Conservation (phyloP, 2,888 invertebrate species). For the Gortyna flavago region DNA sequence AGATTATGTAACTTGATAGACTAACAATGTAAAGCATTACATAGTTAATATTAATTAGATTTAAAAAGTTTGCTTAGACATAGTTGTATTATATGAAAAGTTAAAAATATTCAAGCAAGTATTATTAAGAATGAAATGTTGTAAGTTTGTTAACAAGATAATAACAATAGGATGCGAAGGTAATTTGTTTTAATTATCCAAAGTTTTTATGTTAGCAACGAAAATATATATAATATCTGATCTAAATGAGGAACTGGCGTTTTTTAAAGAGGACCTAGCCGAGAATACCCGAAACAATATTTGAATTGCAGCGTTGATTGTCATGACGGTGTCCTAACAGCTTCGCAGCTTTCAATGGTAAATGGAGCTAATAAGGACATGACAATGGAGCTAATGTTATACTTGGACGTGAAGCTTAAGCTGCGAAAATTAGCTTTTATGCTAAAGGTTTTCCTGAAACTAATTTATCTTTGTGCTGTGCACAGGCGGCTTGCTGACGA, state of each 20-base stretch:
- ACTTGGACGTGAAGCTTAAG: slow-evolving; percentile 61
- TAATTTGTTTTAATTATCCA: slow-evolving; percentile 57
- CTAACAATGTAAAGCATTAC: slow-evolving; percentile 61
- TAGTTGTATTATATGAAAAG: slow-evolving; percentile 54
- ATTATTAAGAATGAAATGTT: slow-evolving; percentile 39
- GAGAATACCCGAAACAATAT: not conserved
- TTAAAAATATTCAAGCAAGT: slow-evolving; percentile 36
- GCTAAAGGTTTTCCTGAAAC: slow-evolving; percentile 13
- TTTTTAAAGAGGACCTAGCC: not conserved
- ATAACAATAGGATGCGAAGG: slow-evolving; percentile 62
- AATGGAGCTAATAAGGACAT: slow-evolving; percentile 50
- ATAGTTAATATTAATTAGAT: slow-evolving; percentile 61
- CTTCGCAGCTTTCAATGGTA: slow-evolving; percentile 74
- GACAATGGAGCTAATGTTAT: slow-evolving; percentile 39
- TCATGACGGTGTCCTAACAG: slow-evolving; percentile 47
- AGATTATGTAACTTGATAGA: slow-evolving; percentile 62
- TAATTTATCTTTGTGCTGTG: slow-evolving; percentile 71
- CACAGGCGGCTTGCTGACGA: slow-evolving; percentile 95
- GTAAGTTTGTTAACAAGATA: slow-evolving; percentile 52
- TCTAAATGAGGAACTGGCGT: slow-evolving; percentile 3
- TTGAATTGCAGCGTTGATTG: slow-evolving; percentile 34
- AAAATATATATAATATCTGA: not conserved
- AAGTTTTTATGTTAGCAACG: slow-evolving; percentile 29
- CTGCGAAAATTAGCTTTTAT: slow-evolving; percentile 50
- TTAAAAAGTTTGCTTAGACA: slow-evolving; percentile 56